phyloP scores from a whole-genome alignment of 1,140 invertebrate genomes.

The Drosophila ogumai region DNA sequence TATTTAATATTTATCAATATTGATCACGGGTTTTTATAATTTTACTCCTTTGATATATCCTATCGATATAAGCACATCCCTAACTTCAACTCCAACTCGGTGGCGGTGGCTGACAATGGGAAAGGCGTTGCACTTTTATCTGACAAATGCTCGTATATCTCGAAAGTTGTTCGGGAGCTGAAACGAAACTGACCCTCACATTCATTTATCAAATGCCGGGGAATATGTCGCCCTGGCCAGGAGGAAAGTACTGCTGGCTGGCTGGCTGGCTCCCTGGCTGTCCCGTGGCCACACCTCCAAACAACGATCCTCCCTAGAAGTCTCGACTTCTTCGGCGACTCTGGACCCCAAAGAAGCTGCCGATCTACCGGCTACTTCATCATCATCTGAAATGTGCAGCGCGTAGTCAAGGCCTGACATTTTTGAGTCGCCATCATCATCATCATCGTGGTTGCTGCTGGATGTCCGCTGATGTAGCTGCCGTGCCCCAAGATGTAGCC shows the following conservation, averaged over 20 bases:
- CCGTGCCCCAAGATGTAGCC: conserved; percentile 20
- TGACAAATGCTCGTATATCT: conserved; percentile 82
- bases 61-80: background rate
- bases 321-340: conserved; percentile 1
- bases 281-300: conserved; percentile 59
- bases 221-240: conserved; percentile 40
- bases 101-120: conserved; percentile 70
- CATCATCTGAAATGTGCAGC: conserved; percentile 74
- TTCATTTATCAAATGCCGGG: conserved; percentile 72
- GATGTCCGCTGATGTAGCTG: conserved; percentile 15
- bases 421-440: conserved; percentile 66
- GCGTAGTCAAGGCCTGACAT: conserved; percentile 78
- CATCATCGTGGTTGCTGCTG: conserved; percentile 18
- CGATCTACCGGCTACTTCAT: conserved; percentile 79
- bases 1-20: too few species aligned
- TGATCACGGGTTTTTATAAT: too few species aligned
- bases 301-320: conserved; percentile 20
- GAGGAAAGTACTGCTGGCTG: conserved; percentile 32
- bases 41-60: background rate
- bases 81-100: conserved; percentile 15
- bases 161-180: conserved; percentile 62
- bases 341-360: conserved; percentile 10
- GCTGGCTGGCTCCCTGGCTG: background rate
- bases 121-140: conserved; percentile 80
- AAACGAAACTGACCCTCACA: conserved; percentile 77